Conservation (phyloP, 2,888 invertebrate species). For the Biston stratarius region DNA sequence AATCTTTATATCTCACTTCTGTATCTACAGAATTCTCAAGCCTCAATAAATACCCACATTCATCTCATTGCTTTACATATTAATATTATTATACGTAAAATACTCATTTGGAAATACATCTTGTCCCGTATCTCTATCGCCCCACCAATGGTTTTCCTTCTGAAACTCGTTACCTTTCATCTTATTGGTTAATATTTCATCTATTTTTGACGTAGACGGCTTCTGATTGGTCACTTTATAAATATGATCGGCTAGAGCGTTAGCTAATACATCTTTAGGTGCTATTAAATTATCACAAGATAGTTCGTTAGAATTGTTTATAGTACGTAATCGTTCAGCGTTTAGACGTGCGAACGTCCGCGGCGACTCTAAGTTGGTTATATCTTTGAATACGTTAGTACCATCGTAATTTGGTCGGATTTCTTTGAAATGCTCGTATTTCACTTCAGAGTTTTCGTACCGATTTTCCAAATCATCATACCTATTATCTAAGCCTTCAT, state of each 20-base stretch:
- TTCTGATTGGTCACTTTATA: conserved; percentile 85
- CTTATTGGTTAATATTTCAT: conserved; percentile 81
- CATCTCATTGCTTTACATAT: conserved; percentile 49
- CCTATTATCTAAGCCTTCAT: conserved; percentile 37
- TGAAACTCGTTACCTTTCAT: conserved; percentile 59
- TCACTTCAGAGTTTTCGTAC: conserved; percentile 19
- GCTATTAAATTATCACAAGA: conserved; percentile 75
- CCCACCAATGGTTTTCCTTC: conserved; percentile 79
- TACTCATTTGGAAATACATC: conserved; percentile 72
- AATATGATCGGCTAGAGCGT: conserved; percentile 79
- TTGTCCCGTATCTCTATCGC: conserved; percentile 68
- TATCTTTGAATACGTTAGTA: conserved; percentile 58
- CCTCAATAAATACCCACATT: conserved; percentile 24
- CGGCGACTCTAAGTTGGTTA: conserved; percentile 75
- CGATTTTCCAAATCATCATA: conserved; percentile 36
- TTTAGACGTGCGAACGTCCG: conserved; percentile 76
- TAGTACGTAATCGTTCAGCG: conserved; percentile 77
- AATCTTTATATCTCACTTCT: not conserved
- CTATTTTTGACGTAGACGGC: conserved; percentile 78
- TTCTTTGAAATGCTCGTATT: conserved; percentile 40
- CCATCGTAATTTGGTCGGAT: conserved; percentile 41
- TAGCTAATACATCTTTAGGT: conserved; percentile 78
- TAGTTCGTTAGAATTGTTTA: conserved; percentile 67
- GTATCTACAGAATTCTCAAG: conserved; percentile 16
- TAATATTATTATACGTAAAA: conserved; percentile 68